A percentile compares a stretch with the other conserved stretches of the same genome.
These are phyloP conservation scores for Bombus superbus DNA, from an alignment of 1,140 invertebrate species.

Conservation along the genomic window DNA sequence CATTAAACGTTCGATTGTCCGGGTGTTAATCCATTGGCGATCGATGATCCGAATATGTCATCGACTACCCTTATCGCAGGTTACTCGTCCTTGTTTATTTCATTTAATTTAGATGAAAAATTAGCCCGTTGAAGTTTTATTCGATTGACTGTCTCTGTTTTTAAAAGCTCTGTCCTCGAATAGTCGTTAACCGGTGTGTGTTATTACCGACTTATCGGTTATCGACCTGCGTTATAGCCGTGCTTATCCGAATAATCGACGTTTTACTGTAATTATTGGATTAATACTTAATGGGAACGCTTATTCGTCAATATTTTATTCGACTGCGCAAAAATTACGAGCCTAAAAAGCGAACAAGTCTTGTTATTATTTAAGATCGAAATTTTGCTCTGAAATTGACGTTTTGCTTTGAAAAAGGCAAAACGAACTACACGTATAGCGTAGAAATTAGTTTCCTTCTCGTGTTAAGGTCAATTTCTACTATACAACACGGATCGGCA, in stretches of 20 bases:
- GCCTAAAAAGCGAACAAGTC: too few species aligned
- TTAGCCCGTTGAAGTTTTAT: neutral
- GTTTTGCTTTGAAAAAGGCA: neutral
- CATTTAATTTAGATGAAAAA: neutral
- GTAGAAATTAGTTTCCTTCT: neutral
- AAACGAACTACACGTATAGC: neutral
- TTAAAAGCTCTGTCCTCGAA: neutral
- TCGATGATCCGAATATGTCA: neutral
- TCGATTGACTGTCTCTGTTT: too few species aligned
- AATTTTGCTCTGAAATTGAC: neutral
- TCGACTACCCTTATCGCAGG: neutral
- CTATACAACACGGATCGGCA: too few species aligned
- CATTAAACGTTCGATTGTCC: neutral
- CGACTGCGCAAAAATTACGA: neutral
- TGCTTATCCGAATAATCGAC: neutral
- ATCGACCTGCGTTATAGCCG: neutral
- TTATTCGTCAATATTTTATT: neutral
- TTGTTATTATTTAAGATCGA: neutral
- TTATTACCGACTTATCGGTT: neutral
- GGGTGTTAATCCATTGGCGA: neutral
- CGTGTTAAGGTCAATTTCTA: neutral
- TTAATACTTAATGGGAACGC: neutral
- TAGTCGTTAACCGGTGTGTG: neutral
- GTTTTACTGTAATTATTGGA: neutral
- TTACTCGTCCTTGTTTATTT: neutral